phyloP scores from a whole-genome alignment of 2,888 invertebrate genomes.

The Hyalella azteca region DNA sequence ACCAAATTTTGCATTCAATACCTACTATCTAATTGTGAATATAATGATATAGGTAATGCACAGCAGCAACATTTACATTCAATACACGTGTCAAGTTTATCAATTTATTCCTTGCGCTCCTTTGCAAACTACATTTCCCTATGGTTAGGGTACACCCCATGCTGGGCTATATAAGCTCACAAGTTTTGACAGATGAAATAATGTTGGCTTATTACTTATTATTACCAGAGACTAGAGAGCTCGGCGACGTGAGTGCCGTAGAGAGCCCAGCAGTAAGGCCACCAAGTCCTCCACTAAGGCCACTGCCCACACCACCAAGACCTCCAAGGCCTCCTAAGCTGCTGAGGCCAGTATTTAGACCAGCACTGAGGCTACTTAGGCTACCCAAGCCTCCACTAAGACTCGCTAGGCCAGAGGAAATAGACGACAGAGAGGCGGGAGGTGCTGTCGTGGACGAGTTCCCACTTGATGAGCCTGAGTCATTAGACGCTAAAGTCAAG shows the following conservation, averaged over 20 bases:
- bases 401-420: constrained; percentile 26
- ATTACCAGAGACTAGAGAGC: constrained; percentile 21
- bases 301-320: constrained; percentile 10
- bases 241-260: constrained; percentile 19
- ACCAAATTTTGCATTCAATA: no score
- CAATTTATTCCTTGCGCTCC: no score
- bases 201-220: no score
- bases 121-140: no score
- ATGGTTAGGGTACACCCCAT: no score
- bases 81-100: no score
- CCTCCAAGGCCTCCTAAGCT: background rate
- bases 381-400: constrained; percentile 14
- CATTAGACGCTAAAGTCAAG: no score
- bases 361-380: constrained; percentile 38
- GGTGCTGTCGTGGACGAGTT: background rate
- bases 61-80: no score
- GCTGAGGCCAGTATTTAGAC: constrained; percentile 23
- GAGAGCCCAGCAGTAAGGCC: constrained; percentile 12
- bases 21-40: no score
- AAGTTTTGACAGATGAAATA: no score
- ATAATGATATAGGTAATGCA: no score
- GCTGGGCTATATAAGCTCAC: no score
- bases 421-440: constrained; percentile 12
- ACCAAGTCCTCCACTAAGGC: constrained; percentile 15
- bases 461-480: constrained; percentile 7